Evolutionary conservation across 1,140 invertebrate species (phyloP).

Genomic region (Oscheius sp.): DNA sequence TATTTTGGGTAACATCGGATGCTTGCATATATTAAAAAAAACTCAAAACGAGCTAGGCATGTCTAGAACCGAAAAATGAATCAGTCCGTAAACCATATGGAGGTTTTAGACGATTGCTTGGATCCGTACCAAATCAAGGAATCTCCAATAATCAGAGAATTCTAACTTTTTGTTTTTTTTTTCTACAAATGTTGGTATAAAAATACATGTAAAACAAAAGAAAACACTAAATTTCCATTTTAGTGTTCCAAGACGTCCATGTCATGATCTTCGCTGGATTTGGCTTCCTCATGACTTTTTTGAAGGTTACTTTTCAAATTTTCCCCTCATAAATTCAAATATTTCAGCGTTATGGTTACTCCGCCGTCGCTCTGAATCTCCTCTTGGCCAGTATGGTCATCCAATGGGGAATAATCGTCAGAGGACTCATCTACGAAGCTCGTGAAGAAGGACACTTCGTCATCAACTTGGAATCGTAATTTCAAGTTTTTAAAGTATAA

Average conservation of each 20-base stretch:
- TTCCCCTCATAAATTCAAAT: background rate
- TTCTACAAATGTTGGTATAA: background rate
- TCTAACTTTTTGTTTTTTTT: too few relatives aligned
- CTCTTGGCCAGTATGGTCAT: slow-evolving; percentile 66
- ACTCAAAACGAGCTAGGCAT: too few relatives aligned
- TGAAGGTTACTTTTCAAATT: slow-evolving; percentile 65
- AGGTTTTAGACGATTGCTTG: too few relatives aligned
- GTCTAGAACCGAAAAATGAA: too few relatives aligned
- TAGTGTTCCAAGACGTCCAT: slow-evolving; percentile 90
- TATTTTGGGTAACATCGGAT: too few relatives aligned
- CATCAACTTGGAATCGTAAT: slow-evolving; percentile 23
- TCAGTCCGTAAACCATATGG: too few relatives aligned
- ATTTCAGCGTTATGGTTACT: slow-evolving; percentile 74
- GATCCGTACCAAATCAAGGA: too few relatives aligned
- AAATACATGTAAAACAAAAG: background rate
- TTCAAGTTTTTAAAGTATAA: background rate
- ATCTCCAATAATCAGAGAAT: too few relatives aligned
- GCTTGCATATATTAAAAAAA: too few relatives aligned
- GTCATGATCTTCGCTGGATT: slow-evolving; percentile 96
- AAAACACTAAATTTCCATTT: too few relatives aligned
- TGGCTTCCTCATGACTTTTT: slow-evolving; percentile 89
- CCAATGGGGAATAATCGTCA: slow-evolving; percentile 17
- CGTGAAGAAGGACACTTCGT: slow-evolving; percentile 12
- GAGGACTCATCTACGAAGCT: slow-evolving; percentile 24
- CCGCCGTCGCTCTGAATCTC: slow-evolving; percentile 80